Conservation (phyloP, 1,140 invertebrate species). For the Cyphomyrmex costatus region DNA sequence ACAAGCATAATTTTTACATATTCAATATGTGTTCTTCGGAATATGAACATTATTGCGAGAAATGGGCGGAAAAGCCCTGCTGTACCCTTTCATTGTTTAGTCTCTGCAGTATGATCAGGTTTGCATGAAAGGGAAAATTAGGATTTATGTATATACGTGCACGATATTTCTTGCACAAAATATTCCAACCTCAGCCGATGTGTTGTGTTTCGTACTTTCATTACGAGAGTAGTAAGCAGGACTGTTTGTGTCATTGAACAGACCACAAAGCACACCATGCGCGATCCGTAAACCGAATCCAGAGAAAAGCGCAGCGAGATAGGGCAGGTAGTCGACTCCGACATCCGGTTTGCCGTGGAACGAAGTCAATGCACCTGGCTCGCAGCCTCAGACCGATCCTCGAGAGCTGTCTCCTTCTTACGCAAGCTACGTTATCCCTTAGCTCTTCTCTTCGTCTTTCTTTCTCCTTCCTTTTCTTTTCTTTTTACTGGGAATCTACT, state of each 20-base stretch:
- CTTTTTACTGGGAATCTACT: slow-evolving; percentile 45
- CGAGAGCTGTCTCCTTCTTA: slow-evolving; percentile 66
- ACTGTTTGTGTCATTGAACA: slow-evolving; percentile 24
- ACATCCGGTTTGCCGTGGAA: slow-evolving; percentile 73
- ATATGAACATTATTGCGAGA: neutral
- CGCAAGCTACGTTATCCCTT: slow-evolving; percentile 60
- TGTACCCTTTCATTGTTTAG: neutral
- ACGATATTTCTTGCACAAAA: too few relatives aligned
- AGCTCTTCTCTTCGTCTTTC: neutral
- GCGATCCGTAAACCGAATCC: slow-evolving; percentile 41
- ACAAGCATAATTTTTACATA: too few relatives aligned
- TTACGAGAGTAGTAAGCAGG: neutral
- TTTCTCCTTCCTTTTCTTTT: neutral
- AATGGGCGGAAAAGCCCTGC: too few relatives aligned
- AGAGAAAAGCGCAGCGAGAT: slow-evolving; percentile 60
- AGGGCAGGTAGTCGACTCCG: slow-evolving; percentile 67
- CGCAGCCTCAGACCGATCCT: slow-evolving; percentile 65
- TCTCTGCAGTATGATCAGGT: neutral
- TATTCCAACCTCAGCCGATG: neutral
- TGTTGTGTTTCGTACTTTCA: neutral
- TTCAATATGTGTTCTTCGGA: too few relatives aligned
- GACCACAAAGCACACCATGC: slow-evolving; percentile 19
- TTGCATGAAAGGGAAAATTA: neutral
- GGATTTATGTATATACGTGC: neutral
- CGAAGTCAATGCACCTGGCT: slow-evolving; percentile 76